Evolutionary conservation across 2,113 vertebrate species (phyloP), one percentile per base, ranked within the genome.

Genomic region (Stictonetta naevosa): DNA sequence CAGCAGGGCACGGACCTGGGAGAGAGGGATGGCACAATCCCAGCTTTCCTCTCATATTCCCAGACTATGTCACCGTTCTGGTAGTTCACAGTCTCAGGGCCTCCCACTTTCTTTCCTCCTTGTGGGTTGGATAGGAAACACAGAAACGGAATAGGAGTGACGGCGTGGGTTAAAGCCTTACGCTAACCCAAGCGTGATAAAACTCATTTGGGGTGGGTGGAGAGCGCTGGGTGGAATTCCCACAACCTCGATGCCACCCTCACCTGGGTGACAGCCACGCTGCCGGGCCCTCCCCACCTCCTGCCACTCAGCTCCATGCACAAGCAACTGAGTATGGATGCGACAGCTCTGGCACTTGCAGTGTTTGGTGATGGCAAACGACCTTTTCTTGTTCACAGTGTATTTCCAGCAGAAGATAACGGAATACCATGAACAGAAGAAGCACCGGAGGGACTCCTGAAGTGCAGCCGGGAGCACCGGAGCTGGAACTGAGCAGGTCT

Each of bases 371-470:
- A 64, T 17, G 8, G 15, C 62, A 40, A 19, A 12, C 0, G 2
- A 14, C 73, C 29, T 83, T 53, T 31, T 96, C 66, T 97, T 82
- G n/a, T 53, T 91, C 76, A 59, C 97, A 98, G 98, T 87, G 0
- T 98, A 98, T 90, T 99, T 99, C 96, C 98, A 99, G 92, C 95
- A 62, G 96, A 99, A 99, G 96, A 98, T 99, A 96, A 71, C 92
- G 18, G 98, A 99, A 95, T 98, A 98, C 91, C 98, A 99, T 2
- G 98, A 98, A 83, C 97, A 98, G 94, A 98, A 98, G 96, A 98
- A 98, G 96, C 98, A 97, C 88, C 98, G 98, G 36, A 98, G 93
- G 89, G 97, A 97, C 88, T 99, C 97, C 95, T 98, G 97, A 96
- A 92, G 73, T 9, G 71, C 74, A 80, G 80, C 88, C 16, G 40